Conservation (phyloP, 2,113 vertebrate species). For the Paratilapia polleni region DNA sequence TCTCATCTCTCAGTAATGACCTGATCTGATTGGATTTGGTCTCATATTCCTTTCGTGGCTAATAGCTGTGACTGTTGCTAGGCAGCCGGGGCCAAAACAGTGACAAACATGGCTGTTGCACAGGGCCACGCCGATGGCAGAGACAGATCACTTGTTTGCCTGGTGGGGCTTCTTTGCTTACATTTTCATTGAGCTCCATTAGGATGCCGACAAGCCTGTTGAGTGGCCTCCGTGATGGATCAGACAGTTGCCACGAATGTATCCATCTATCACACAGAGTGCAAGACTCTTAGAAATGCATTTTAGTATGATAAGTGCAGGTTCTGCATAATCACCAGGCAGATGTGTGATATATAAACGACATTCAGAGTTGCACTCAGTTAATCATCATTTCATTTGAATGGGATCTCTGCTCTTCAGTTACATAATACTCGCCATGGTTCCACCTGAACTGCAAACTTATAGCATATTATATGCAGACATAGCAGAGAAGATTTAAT, state of each 20-base stretch:
- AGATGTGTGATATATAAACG: constrained; percentile 29
- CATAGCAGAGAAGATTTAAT: not conserved
- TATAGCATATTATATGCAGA: not conserved
- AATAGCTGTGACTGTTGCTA: constrained; percentile 70
- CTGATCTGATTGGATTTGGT: constrained; percentile 76
- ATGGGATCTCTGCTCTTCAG: not conserved
- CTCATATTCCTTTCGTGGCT: constrained; percentile 66
- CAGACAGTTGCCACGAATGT: constrained; percentile 4
- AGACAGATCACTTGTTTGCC: constrained; percentile 57
- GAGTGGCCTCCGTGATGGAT: constrained; percentile 35
- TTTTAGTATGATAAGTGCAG: constrained; percentile 10
- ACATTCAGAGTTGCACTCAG: constrained; percentile 18
- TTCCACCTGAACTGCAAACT: not conserved
- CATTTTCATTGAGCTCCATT: constrained; percentile 51
- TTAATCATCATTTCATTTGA: constrained; percentile 43
- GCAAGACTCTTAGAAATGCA: constrained; percentile 17
- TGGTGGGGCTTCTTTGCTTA: constrained; percentile 40
- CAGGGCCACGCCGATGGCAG: not conserved
- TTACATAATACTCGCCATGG: not conserved
- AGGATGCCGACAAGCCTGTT: constrained; percentile 22
- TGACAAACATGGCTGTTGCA: constrained; percentile 53
- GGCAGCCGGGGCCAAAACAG: constrained; percentile 64
- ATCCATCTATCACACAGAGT: constrained; percentile 6
- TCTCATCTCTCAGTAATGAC: constrained; percentile 69
- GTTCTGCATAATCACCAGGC: constrained; percentile 23